A percentile compares a stretch with the other conserved stretches of the same genome.
These are phyloP conservation scores for Erebia aethiops DNA, from an alignment of 2,888 invertebrate genomes.

Conservation along the genomic window DNA sequence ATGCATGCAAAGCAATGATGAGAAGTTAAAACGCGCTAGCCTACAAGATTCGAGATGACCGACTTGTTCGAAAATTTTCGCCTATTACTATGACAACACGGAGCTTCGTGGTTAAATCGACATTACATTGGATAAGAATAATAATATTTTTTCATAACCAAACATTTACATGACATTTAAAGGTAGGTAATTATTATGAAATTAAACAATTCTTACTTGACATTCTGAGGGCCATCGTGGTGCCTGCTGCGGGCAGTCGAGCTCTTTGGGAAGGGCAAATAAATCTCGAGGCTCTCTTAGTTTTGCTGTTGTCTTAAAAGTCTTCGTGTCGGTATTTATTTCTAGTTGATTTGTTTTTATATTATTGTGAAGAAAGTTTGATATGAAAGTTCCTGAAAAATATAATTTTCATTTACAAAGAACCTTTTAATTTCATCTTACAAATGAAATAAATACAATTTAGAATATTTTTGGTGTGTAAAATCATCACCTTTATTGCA, in stretches of 20 bases:
- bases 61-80: neutral
- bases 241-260: constrained; percentile 89
- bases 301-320: constrained; percentile 85
- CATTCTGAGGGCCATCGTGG: constrained; percentile 95
- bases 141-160: neutral
- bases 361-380: constrained; percentile 84
- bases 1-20: too few species aligned
- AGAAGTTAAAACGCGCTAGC: too few species aligned
- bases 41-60: too few species aligned
- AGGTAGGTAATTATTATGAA: too few species aligned
- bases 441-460: neutral
- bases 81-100: too few species aligned
- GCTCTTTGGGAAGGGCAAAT: constrained; percentile 87
- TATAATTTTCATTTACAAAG: neutral
- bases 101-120: too few species aligned
- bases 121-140: too few species aligned
- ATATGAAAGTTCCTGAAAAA: constrained; percentile 82
- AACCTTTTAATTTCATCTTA: neutral
- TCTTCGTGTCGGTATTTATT: constrained; percentile 86
- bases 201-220: constrained; percentile 83
- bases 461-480: neutral
- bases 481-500: constrained; percentile 71
- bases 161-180: too few species aligned
- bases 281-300: constrained; percentile 87
- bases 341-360: constrained; percentile 88